Conservation (phyloP, 2,888 invertebrate genomes). For the Drosophila falleni region DNA sequence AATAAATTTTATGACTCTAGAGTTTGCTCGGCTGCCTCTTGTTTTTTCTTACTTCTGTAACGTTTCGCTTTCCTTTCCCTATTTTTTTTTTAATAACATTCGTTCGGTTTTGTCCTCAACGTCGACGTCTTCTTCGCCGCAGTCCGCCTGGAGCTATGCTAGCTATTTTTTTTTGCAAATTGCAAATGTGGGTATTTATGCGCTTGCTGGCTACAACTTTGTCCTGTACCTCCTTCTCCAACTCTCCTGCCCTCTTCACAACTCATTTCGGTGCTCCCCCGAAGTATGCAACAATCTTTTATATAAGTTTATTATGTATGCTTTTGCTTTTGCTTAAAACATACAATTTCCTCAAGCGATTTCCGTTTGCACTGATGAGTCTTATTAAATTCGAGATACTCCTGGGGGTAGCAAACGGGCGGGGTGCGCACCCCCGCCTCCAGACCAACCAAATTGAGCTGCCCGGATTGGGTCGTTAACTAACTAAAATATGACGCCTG, state of each 20-base stretch:
- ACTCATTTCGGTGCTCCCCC: constrained; percentile 18
- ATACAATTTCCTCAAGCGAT: constrained; percentile 82
- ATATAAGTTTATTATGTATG: constrained; percentile 81
- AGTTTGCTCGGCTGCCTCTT: constrained; percentile 27
- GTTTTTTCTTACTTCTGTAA: constrained; percentile 28
- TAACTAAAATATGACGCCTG: constrained; percentile 70
- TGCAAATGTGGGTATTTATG: constrained; percentile 71
- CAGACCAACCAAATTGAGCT: constrained; percentile 23
- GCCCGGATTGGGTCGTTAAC: constrained; percentile 59
- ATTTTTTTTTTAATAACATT: constrained; percentile 68
- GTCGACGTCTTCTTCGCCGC: constrained; percentile 42
- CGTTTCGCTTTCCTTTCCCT: constrained; percentile 22
- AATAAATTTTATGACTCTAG: constrained; percentile 76
- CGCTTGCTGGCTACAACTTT: constrained; percentile 44
- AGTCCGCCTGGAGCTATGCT: constrained; percentile 65
- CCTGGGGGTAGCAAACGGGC: background rate
- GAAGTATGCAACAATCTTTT: constrained; percentile 77
- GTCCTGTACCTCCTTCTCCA: background rate
- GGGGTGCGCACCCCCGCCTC: background rate
- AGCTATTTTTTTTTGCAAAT: constrained; percentile 43
- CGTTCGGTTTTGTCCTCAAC: constrained; percentile 47
- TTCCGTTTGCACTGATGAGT: constrained; percentile 80
- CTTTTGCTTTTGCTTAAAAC: constrained; percentile 75
- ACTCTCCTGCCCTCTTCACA: background rate
- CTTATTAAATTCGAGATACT: constrained; percentile 70